phyloP scores from a whole-genome alignment of 2,888 invertebrate species.

The Pemphredon lugubris region DNA sequence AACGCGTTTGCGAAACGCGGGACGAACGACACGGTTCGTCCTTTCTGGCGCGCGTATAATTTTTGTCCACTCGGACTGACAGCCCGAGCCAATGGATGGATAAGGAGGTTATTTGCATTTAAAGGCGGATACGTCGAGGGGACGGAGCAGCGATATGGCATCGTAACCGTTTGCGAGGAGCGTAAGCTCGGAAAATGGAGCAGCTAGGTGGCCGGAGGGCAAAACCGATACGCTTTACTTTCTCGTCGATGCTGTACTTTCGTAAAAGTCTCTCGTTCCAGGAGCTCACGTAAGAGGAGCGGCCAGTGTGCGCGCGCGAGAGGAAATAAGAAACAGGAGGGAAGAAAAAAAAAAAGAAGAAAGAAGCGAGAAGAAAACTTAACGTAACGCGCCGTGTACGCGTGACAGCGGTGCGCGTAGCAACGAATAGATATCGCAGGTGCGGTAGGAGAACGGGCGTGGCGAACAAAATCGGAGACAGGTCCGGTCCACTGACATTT shows the following conservation, averaged over 20 bases:
- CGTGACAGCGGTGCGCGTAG: conserved; percentile 3
- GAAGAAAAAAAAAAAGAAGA: conserved; percentile 38
- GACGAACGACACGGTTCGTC: too few relatives aligned
- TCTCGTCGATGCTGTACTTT: conserved; percentile 64
- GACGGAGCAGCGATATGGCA: conserved; percentile 15
- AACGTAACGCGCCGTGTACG: conserved; percentile 16
- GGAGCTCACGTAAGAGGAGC: conserved; percentile 60
- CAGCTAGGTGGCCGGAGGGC: conserved; percentile 59
- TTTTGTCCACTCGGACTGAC: too few relatives aligned
- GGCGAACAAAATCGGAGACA: conserved; percentile 50
- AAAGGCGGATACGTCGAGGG: too few relatives aligned
- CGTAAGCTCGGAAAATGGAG: conserved; percentile 65
- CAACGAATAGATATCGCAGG: conserved; percentile 42
- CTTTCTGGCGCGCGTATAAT: too few relatives aligned
- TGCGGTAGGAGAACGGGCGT: conserved; percentile 57
- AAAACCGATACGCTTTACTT: conserved; percentile 64
- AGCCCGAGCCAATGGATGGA: too few relatives aligned
- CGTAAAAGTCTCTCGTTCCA: conserved; percentile 68
- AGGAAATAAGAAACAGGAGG: conserved; percentile 4
- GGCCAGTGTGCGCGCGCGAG: conserved; percentile 31
- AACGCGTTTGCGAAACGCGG: too few relatives aligned
- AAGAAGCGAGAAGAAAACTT: conserved; percentile 5
- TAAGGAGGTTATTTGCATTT: too few relatives aligned
- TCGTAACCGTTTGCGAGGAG: conserved; percentile 7
- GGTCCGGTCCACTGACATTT: conserved; percentile 39